Conservation (phyloP, 2,797 vertebrate species). For the Emydoidea blandingii region DNA sequence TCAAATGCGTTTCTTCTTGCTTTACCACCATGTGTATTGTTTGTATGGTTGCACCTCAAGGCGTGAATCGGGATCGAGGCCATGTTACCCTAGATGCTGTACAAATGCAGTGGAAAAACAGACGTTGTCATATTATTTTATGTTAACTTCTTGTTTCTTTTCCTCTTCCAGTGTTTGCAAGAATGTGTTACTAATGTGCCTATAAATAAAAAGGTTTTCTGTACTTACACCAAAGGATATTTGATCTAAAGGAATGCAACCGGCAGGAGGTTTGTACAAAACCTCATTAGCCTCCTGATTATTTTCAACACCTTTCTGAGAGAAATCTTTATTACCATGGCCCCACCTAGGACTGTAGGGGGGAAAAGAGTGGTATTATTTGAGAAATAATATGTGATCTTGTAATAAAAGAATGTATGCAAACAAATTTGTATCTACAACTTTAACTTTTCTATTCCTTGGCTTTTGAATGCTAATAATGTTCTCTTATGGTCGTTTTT, state of each 20-base stretch:
- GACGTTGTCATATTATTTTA: neutral
- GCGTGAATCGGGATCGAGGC: neutral
- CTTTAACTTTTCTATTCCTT: neutral
- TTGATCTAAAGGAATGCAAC: neutral
- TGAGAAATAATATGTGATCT: neutral
- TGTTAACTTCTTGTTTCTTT: neutral
- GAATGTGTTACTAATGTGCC: neutral
- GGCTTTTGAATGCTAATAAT: neutral
- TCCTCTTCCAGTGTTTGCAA: neutral
- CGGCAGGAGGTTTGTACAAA: neutral
- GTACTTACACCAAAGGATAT: neutral
- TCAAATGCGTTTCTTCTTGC: neutral
- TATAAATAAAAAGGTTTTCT: neutral
- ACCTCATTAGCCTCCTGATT: neutral
- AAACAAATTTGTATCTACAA: neutral
- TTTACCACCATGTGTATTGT: neutral
- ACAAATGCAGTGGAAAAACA: neutral
- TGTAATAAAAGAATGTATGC: neutral
- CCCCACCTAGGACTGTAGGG: neutral
- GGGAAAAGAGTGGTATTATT: neutral
- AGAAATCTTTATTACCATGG: neutral
- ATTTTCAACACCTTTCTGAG: neutral
- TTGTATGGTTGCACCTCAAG: neutral
- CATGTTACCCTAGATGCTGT: neutral
- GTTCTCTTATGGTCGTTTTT: neutral